Conservation (phyloP, 2,888 invertebrate genomes). For the Arge pagana region DNA sequence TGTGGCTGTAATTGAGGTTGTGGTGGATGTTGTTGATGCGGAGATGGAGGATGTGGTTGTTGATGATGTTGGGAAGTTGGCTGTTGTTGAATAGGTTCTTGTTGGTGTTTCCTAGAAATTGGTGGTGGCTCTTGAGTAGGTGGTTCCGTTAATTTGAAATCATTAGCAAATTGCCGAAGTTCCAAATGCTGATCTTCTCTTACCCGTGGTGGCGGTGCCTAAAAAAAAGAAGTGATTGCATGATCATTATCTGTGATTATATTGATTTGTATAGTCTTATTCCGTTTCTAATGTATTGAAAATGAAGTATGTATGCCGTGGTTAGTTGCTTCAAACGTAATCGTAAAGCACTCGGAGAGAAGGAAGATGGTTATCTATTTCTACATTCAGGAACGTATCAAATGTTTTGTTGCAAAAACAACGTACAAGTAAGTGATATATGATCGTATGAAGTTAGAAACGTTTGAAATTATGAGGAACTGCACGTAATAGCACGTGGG, state of each 20-base stretch:
- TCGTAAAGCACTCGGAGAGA: too few species aligned
- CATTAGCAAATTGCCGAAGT: conserved; percentile 77
- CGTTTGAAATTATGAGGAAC: too few species aligned
- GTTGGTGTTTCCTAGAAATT: conserved; percentile 46
- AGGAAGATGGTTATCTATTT: too few species aligned
- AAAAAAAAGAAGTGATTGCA: background rate
- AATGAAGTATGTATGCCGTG: too few species aligned
- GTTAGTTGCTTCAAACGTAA: too few species aligned
- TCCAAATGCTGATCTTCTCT: conserved; percentile 61
- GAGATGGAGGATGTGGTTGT: conserved; percentile 36
- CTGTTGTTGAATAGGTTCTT: conserved; percentile 35
- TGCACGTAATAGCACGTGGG: too few species aligned
- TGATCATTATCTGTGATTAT: background rate
- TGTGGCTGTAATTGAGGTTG: conserved; percentile 35
- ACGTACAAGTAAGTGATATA: too few species aligned
- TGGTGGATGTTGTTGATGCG: conserved; percentile 46
- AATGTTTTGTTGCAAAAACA: too few species aligned
- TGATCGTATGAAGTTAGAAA: too few species aligned
- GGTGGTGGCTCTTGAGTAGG: conserved; percentile 41
- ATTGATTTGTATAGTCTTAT: too few species aligned
- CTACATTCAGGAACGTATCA: too few species aligned
- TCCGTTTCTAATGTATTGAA: too few species aligned
- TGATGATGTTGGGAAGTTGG: conserved; percentile 34
- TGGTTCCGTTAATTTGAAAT: conserved; percentile 71
- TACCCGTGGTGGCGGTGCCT: conserved; percentile 45